Evolutionary conservation across 2,113 vertebrate genomes (phyloP).

Genomic region (Odocoileus hemionus): DNA sequence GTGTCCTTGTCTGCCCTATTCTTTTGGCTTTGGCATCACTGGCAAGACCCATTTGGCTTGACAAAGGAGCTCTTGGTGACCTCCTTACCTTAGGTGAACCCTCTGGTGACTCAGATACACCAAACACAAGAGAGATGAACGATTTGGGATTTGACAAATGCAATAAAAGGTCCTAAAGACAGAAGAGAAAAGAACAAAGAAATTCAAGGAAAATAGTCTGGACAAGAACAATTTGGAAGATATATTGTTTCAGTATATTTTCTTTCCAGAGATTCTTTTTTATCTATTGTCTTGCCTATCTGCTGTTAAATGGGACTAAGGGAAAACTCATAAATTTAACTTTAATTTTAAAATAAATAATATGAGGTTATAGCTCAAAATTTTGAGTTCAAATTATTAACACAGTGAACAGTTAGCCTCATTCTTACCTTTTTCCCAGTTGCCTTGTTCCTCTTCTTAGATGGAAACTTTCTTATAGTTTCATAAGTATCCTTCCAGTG

Average conservation of each 20-base stretch:
- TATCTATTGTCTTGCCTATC: not conserved
- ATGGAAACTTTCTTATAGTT: not conserved
- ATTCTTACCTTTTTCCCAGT: not conserved
- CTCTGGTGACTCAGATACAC: constrained; percentile 50
- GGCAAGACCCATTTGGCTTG: constrained; percentile 27
- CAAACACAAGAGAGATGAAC: not conserved
- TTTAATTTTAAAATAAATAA: not conserved
- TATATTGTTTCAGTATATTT: not conserved
- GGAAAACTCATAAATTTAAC: not conserved
- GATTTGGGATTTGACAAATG: not conserved
- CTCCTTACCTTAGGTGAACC: constrained; percentile 58
- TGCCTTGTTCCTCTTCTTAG: not conserved
- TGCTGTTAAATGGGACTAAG: not conserved
- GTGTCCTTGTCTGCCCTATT: constrained; percentile 46
- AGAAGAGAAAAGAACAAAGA: not conserved
- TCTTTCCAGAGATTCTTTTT: not conserved
- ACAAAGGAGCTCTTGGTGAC: constrained; percentile 62
- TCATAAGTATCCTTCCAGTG: not conserved
- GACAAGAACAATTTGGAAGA: not conserved
- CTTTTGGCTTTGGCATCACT: not conserved
- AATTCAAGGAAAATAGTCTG: not conserved
- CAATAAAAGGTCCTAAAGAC: not conserved
- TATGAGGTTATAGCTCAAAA: not conserved
- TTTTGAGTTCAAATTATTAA: not conserved
- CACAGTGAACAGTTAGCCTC: not conserved